Evolutionary conservation across 2,797 vertebrate species (phyloP).

Genomic region (Epinephelus malabaricus): DNA sequence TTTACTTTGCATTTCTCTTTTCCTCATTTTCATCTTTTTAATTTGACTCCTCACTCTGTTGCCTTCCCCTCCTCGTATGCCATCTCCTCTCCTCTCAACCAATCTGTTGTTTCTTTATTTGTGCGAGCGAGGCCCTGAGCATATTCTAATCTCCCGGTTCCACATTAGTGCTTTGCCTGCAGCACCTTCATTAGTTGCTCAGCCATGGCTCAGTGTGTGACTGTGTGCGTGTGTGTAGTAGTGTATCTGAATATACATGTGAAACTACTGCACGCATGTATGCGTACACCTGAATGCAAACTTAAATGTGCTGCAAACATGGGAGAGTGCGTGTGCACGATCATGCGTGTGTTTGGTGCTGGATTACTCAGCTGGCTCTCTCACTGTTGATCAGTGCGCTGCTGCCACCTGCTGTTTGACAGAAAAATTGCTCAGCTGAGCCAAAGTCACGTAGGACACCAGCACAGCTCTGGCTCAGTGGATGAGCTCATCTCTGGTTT

Average conservation of each 20-base stretch:
- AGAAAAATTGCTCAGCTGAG: constrained; percentile 32
- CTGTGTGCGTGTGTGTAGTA: constrained; percentile 19
- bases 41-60: constrained; percentile 67
- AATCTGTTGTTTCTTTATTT: constrained; percentile 82
- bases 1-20: constrained; percentile 35
- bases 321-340: constrained; percentile 35
- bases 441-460: constrained; percentile 81
- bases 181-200: constrained; percentile 86
- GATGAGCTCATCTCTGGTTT: constrained; percentile 80
- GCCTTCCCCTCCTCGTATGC: constrained; percentile 50
- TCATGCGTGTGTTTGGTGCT: constrained; percentile 16
- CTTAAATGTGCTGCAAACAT: constrained; percentile 67
- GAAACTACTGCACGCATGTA: constrained; percentile 27
- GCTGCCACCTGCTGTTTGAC: constrained; percentile 79
- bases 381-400: constrained; percentile 37
- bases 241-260: constrained; percentile 58
- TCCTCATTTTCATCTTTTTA: constrained; percentile 51
- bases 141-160: constrained; percentile 87
- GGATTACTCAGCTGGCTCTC: constrained; percentile 5
- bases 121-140: constrained; percentile 80
- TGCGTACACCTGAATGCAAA: constrained; percentile 57
- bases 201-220: constrained; percentile 67
- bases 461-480: constrained; percentile 68
- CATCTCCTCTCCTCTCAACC: constrained; percentile 66
- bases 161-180: constrained; percentile 85